Conservation (phyloP, 2,797 vertebrate species). For the Lophotriccus pileatus region DNA sequence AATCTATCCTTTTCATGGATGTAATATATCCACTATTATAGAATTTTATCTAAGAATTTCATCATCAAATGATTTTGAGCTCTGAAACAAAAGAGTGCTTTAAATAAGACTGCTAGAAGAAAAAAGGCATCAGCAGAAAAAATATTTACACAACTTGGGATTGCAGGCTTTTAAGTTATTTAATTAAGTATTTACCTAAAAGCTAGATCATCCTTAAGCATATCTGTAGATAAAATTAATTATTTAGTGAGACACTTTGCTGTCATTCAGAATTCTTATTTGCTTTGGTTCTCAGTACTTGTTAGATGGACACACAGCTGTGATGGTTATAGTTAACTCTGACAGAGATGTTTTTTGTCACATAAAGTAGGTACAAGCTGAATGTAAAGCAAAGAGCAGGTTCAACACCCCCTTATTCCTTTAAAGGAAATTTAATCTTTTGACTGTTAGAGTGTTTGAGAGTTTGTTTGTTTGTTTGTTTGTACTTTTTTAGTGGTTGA, state of each 20-base stretch:
- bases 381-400: background rate
- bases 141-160: background rate
- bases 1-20: background rate
- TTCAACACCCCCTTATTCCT: background rate
- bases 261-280: background rate
- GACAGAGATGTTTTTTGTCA: background rate
- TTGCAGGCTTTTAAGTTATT: conserved; percentile 15
- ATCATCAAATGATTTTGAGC: conserved; percentile 1
- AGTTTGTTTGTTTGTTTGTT: background rate
- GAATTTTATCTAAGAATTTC: background rate
- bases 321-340: background rate
- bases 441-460: background rate
- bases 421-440: background rate
- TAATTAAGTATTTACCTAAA: background rate
- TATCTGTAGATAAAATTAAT: background rate
- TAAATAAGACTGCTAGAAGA: conserved; percentile 13
- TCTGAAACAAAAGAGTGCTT: conserved; percentile 5
- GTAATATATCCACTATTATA: background rate
- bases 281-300: background rate
- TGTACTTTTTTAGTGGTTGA: background rate
- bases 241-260: background rate
- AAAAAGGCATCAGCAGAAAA: conserved; percentile 11
- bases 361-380: background rate
- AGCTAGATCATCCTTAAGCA: background rate
- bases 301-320: background rate